These are phyloP conservation scores for Trachelus stipa DNA, from an alignment of 2,888 invertebrate species.

Conservation along the genomic window DNA sequence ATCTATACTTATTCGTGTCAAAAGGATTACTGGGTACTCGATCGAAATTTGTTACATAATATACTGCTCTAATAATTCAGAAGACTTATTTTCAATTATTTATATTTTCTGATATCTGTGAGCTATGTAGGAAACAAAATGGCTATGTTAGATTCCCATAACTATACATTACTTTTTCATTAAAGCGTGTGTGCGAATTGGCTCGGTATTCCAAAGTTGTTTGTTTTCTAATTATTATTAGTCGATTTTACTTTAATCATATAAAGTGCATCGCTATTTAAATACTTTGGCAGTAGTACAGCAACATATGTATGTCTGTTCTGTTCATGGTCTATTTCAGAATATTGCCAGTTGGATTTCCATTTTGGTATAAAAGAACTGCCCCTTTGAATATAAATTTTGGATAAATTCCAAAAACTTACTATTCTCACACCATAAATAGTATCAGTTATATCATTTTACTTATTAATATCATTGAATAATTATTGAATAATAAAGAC, in stretches of 20 bases:
- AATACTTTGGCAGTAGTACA: not conserved
- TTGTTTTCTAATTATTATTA: conserved; percentile 38
- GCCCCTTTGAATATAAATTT: not conserved
- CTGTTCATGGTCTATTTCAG: not conserved
- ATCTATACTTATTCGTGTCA: not conserved
- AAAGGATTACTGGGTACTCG: not conserved
- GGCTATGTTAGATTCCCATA: not conserved
- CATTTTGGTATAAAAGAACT: not conserved
- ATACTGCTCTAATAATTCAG: not conserved
- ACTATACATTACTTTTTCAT: not conserved
- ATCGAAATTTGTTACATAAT: not conserved
- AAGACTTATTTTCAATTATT: not conserved
- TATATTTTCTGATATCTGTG: not conserved
- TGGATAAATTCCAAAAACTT: not conserved
- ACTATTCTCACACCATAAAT: not conserved
- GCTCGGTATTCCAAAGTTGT: conserved; percentile 49
- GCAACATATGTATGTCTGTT: not conserved
- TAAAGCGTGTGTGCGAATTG: conserved; percentile 30
- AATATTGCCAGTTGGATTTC: not conserved
- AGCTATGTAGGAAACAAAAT: conserved; percentile 5
- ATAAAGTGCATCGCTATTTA: not conserved
- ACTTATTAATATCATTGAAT: not conserved
- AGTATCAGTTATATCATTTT: not conserved
- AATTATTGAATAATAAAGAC: not conserved
- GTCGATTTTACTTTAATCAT: conserved; percentile 5